A percentile compares a stretch with the other conserved stretches of the same genome.
These are phyloP conservation scores for Torymus auratus DNA, from an alignment of 2,888 invertebrate species.

Conservation along the genomic window DNA sequence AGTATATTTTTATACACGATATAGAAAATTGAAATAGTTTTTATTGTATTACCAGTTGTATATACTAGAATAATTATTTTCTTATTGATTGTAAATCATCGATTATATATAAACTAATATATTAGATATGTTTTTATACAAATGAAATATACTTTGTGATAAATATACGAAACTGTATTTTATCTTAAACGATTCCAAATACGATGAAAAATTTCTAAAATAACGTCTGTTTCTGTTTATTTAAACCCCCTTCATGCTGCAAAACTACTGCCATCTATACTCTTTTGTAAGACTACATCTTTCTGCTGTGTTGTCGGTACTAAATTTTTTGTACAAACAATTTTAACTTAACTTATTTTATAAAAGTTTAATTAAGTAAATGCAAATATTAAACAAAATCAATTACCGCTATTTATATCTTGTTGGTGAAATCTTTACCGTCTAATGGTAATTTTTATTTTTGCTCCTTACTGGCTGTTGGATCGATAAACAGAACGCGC, in stretches of 20 bases:
- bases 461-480: background rate
- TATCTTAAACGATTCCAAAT: background rate
- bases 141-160: conserved; percentile 28
- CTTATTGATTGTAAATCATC: background rate
- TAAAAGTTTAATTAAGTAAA: background rate
- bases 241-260: too few relatives aligned
- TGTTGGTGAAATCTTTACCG: conserved; percentile 1
- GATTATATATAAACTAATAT: background rate
- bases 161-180: background rate
- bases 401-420: too few relatives aligned
- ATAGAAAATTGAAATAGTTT: background rate
- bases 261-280: too few relatives aligned
- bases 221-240: too few relatives aligned
- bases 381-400: too few relatives aligned
- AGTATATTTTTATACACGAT: conserved; percentile 31
- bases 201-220: too few relatives aligned
- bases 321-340: background rate
- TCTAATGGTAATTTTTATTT: background rate
- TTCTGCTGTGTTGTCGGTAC: conserved; percentile 3
- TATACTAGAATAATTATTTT: background rate
- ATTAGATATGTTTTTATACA: conserved; percentile 37
- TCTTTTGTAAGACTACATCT: too few relatives aligned
- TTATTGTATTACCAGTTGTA: background rate
- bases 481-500: background rate
- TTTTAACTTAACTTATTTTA: background rate